A percentile compares a stretch with the other conserved stretches of the same genome.
These are phyloP conservation scores for Melanotaenia parkinsoni DNA, from an alignment of 2,797 vertebrate genomes.

Conservation along the genomic window DNA sequence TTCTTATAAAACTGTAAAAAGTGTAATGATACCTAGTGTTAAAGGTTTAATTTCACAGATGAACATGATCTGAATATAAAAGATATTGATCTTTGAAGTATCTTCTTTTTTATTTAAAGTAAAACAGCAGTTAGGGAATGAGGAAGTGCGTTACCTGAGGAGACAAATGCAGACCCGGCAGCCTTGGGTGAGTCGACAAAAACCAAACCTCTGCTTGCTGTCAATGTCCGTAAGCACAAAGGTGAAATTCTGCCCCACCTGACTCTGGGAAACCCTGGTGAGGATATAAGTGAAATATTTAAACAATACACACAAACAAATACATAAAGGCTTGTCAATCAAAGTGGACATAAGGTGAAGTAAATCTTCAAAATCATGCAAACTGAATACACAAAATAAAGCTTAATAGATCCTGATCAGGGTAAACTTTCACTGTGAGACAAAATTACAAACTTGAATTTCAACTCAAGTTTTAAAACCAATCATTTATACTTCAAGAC, in stretches of 20 bases:
- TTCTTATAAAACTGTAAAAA: not conserved
- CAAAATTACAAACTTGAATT: conserved; percentile 7
- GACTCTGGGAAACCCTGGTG: conserved; percentile 89
- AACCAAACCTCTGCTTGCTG: conserved; percentile 96
- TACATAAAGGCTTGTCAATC: not conserved
- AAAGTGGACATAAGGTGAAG: not conserved
- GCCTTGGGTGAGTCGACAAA: conserved; percentile 94
- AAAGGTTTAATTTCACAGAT: conserved; percentile 8
- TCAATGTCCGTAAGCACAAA: conserved; percentile 98
- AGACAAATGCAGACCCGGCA: conserved; percentile 94
- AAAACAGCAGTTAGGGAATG: not conserved
- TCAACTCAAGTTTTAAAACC: conserved; percentile 34
- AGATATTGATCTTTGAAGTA: not conserved
- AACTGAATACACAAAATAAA: not conserved
- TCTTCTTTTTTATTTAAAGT: not conserved
- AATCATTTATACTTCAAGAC: conserved; percentile 37
- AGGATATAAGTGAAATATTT: conserved; percentile 20
- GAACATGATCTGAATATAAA: not conserved
- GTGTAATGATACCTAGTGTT: not conserved
- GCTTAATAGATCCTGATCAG: not conserved
- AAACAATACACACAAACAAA: conserved; percentile 1
- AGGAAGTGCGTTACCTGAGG: conserved; percentile 86
- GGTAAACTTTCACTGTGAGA: not conserved
- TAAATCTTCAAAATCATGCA: conserved; percentile 5
- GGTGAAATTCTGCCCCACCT: conserved; percentile 97